A percentile compares a stretch with the other conserved stretches of the same genome.
Evolutionary conservation across 1,140 invertebrate genomes (phyloP).

Genomic region (Drosophila mayri): DNA sequence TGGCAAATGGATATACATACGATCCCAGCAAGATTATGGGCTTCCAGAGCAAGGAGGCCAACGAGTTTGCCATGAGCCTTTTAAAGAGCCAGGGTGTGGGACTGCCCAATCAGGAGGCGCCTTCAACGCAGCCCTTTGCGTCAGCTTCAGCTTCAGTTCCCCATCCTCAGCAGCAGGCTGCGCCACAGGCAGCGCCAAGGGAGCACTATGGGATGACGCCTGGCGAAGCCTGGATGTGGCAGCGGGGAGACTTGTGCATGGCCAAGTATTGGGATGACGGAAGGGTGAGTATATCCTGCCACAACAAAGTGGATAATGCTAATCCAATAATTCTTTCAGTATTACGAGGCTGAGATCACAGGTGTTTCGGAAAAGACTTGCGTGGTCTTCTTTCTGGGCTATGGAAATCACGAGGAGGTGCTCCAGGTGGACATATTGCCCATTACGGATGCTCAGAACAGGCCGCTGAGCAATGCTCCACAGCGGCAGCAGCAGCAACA

Average conservation of each 20-base stretch:
- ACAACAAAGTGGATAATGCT: background rate
- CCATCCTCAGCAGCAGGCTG: conserved; percentile 29
- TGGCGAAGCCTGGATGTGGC: conserved; percentile 87
- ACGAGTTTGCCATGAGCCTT: conserved; percentile 87
- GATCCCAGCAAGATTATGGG: conserved; percentile 87
- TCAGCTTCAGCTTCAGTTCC: conserved; percentile 5
- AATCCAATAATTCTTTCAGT: conserved; percentile 87
- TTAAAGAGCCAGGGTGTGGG: conserved; percentile 76
- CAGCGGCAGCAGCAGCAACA: conserved; percentile 29
- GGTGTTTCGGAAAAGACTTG: conserved; percentile 91
- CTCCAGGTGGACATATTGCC: conserved; percentile 91
- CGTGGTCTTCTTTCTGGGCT: conserved; percentile 94
- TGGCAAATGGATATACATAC: conserved; percentile 85
- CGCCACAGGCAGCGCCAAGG: conserved; percentile 18
- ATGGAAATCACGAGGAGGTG: conserved; percentile 96
- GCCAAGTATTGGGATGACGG: conserved; percentile 97
- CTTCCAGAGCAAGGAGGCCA: conserved; percentile 87
- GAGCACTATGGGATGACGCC: conserved; percentile 47
- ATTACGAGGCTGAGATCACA: conserved; percentile 93
- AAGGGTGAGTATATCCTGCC: conserved; percentile 87
- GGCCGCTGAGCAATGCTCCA: conserved; percentile 61
- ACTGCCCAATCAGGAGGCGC: conserved; percentile 7
- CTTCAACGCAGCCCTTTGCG: conserved; percentile 2
- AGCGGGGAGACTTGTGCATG: conserved; percentile 92
- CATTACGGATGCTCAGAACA: conserved; percentile 85